Base-by-base conservation (phyloP, 2,797 vertebrate genomes). In the Triplophysa yarkandensis region DNA sequence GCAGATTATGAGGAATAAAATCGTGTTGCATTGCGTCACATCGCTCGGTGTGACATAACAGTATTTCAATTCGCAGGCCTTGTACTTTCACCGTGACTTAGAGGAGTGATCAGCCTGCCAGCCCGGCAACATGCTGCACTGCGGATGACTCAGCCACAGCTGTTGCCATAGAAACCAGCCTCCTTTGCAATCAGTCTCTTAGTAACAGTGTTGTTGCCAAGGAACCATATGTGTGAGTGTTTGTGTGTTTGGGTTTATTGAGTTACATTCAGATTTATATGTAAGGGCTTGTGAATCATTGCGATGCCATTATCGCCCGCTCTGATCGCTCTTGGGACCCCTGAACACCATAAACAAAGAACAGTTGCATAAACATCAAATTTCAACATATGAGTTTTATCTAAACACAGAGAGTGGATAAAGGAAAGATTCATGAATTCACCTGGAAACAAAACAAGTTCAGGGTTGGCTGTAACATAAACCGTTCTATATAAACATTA, bases 101-200 rank as follows among this genome's bases (percentile, higher is more conserved):
- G 77, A 80, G n/a, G 73, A 77, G 63, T 60, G 61, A 65, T 77
- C 76, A 66, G 57, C 73, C 68, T 66, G 65, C 72, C 60, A 50
- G 17, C 74, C 80, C 83, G 77, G 81, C 69, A 85, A 84, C 88
- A 82, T 71, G 83, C 90, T 89, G 90, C 91, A 90, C 91, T 90
- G 91, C 82, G 75, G 92, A 87, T 94, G 94, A 95, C 90, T 95
- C 92, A 94, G 93, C 91, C 92, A 87, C 91, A 86, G 84, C 85
- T n/a, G 89, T 95, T 93, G 76, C 92, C 90, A 89, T 83, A 83
- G 94, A 93, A 95, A 95, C 93, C 83, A 71, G 83, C 81, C 90
- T 94, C 88, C 92, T 91, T 93, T 93, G 92, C 90, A 87, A 93
- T 92, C 89, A 83, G 93, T 95, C 92, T 94, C 95, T 94, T 90